Percentiles rank a stretch among this genome's conserved stretches.
Conservation (phyloP, 1,140 invertebrate genomes). For the Helicorthomorpha holstii region DNA sequence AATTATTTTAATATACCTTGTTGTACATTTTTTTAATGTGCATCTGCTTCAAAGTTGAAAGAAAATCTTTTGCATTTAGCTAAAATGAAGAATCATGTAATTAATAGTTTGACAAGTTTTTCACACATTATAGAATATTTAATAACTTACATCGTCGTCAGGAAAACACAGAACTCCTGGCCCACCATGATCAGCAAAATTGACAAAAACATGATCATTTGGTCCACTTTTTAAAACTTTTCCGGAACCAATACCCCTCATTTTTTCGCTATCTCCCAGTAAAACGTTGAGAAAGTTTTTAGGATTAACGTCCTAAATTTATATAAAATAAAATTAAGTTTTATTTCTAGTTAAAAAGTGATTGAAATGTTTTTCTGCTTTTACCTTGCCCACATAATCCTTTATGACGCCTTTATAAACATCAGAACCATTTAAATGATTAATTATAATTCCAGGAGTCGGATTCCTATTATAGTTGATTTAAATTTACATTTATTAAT, state of each 20-base stretch:
- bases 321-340: not conserved
- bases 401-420: not conserved
- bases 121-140: no score
- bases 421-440: not conserved
- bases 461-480: not conserved
- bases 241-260: slow-evolving; percentile 31
- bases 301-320: slow-evolving; percentile 28
- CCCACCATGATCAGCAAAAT: slow-evolving; percentile 47
- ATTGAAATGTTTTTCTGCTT: not conserved
- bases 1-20: slow-evolving; percentile 17
- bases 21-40: slow-evolving; percentile 25
- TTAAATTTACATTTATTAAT: no score
- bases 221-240: slow-evolving; percentile 37
- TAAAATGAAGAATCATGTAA: slow-evolving; percentile 15
- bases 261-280: slow-evolving; percentile 28
- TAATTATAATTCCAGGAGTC: not conserved
- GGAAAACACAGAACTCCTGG: slow-evolving; percentile 40
- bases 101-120: not conserved
- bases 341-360: no score
- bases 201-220: slow-evolving; percentile 42
- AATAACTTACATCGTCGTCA: slow-evolving; percentile 14
- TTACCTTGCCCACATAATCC: not conserved
- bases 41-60: slow-evolving; percentile 27
- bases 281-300: slow-evolving; percentile 38
- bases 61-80: slow-evolving; percentile 27